Evolutionary conservation across 37 sponge, comb jelly and placozoan genomes (phyloP), one percentile per base, ranked within the genome.

Genomic region (Agelas oroides): DNA sequence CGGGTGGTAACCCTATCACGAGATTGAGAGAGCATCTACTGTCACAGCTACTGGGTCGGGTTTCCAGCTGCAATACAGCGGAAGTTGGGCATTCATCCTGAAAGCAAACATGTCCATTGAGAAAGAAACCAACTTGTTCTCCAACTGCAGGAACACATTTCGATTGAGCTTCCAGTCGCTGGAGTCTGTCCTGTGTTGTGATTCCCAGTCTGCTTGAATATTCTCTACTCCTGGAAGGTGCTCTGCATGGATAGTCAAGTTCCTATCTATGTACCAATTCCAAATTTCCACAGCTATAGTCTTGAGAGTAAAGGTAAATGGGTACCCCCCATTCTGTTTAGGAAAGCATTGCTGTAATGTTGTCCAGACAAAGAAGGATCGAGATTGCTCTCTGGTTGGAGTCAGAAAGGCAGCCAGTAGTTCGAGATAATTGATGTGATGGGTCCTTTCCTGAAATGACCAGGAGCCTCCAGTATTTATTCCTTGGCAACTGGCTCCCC

Each of bases 321-420:
- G 15, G 79, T 86, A 32, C 86, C 79, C 20, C 86, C 86, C 70
- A 73, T 83, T 28, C 53, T 28, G 73, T 71, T 71, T 52, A 82
- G 34, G 28, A 56, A 71, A 24, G 83, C 72, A 71, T 71, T 20
- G 60, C 73, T 41, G 74, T 73, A 8, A 46, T 46, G 31, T 72
- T 73, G 65, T 63, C 73, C 74, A 63, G 39, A 63, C 57, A 23
- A 15, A 82, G 60, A 21, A 70, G 53, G 23, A 86, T 66, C 20
- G 72, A 34, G 15, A 34, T 23, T 30, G 17, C 53, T 23, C 38
- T 27, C 8, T 84, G 35, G 28, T 73, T 15, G 23, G 21, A 40
- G 21, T 32, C 34, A 82, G 74, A 24, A 71, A 70, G 39, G 83
- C 83, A 18, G 83, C 83, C 46, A 46, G 72, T 18, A 75, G 70